Conservation (phyloP, 2,888 invertebrate species). For the Andrena dorsata region DNA sequence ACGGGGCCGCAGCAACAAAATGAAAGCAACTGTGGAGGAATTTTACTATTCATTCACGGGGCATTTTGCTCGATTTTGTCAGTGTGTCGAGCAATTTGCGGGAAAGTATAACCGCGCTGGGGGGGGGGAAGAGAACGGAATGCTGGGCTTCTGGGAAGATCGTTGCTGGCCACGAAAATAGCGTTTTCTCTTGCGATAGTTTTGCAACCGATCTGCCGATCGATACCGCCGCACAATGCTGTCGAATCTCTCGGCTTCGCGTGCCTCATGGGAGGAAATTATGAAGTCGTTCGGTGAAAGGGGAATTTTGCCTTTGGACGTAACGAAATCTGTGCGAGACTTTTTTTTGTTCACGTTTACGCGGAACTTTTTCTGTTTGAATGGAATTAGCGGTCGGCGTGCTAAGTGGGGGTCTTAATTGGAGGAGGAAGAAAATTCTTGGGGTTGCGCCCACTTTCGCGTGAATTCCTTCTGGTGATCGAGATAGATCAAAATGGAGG, state of each 20-base stretch:
- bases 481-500: background rate
- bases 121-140: background rate
- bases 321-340: constrained; percentile 12
- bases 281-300: constrained; percentile 50
- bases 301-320: constrained; percentile 22
- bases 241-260: constrained; percentile 40
- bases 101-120: constrained; percentile 13
- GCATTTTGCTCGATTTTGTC: background rate
- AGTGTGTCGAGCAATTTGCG: constrained; percentile 25
- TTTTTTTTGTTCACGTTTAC: no score
- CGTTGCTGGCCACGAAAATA: constrained; percentile 9
- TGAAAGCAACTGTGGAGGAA: background rate
- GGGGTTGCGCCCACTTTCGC: no score
- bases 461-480: background rate
- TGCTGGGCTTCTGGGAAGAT: constrained; percentile 37
- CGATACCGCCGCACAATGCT: constrained; percentile 39
- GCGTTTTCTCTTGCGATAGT: constrained; percentile 37
- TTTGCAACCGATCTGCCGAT: constrained; percentile 48
- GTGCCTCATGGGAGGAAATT: constrained; percentile 22
- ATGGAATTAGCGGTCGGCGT: no score
- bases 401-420: no score
- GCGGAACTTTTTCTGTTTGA: no score
- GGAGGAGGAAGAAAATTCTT: no score
- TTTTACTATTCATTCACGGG: constrained; percentile 24
- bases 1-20: background rate